phyloP scores from a whole-genome alignment of 2,113 vertebrate genomes.

The Malurus melanocephalus region DNA sequence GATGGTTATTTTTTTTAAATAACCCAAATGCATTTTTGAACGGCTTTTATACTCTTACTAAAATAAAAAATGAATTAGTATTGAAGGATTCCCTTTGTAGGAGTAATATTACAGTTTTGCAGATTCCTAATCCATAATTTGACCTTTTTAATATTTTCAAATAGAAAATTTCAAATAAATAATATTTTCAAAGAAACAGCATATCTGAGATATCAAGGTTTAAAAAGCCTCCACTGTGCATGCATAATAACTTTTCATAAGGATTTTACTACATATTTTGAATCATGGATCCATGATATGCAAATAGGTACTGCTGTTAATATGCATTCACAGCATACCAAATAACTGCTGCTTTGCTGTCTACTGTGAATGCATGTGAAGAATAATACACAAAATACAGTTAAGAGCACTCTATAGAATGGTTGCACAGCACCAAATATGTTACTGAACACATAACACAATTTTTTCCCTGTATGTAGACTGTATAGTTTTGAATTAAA shows the following conservation, averaged over 20 bases:
- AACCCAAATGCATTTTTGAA: background rate
- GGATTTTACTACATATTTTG: conserved; percentile 41
- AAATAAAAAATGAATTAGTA: conserved; percentile 15
- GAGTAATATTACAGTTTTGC: conserved; percentile 42
- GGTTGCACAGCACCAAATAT: background rate
- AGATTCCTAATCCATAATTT: conserved; percentile 48
- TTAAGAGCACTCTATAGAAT: background rate
- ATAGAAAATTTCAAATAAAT: background rate
- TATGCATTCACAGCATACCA: conserved; percentile 50
- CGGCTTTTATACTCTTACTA: background rate
- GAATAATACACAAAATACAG: conserved; percentile 40
- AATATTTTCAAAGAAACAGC: conserved; percentile 56
- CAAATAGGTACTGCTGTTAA: conserved; percentile 59
- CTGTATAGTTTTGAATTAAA: background rate
- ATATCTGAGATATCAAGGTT: conserved; percentile 60
- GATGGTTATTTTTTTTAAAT: background rate
- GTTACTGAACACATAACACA: background rate
- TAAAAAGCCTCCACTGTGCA: conserved; percentile 57
- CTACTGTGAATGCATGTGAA: conserved; percentile 57
- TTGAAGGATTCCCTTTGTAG: conserved; percentile 21
- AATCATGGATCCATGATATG: conserved; percentile 50
- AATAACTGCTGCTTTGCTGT: conserved; percentile 59
- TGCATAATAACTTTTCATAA: conserved; percentile 57
- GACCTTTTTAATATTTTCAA: conserved; percentile 59
- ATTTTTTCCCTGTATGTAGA: background rate